Evolutionary conservation across 1,140 invertebrate species (phyloP), one percentile per base, ranked within the genome.

Genomic region (Lerema accius): DNA sequence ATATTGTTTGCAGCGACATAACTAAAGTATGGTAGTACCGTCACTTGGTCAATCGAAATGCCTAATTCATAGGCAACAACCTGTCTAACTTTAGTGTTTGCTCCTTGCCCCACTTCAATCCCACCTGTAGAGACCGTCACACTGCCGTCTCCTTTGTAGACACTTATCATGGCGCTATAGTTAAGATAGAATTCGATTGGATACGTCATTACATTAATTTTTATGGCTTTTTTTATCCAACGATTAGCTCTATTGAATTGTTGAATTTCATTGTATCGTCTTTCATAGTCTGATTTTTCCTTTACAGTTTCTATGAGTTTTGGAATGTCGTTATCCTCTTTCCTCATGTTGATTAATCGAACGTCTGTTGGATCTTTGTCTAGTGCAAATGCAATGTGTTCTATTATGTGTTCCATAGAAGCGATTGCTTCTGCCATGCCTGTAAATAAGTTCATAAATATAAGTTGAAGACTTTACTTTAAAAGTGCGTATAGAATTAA

Each of bases 91-190:
- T n/a, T n/a, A n/a, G n/a, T n/a, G 67, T 94, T 96, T 50, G 96
- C 93, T 0, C 96, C 96, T 91, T 97, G 96, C 4, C 96, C 96
- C 86, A 95, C 95, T 91, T 98, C 96, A 26, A 97, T 93, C 17
- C 96, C 96, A 48, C 94, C 95, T 67, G 96, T 95, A 4, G 93
- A 90, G 7, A 97, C 90, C 0, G 94, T 93, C 0, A 97, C 95
- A 0, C 95, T 95, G 6, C 95, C 96, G 88, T 97, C 96, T 1
- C 91, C 86, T 59, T 94, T 93, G 75, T 95, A 96, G 59, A 97
- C 93, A 0, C 94, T 93, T 0, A 97, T 92, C 35, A 94, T 86
- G 0, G 93, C 93, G 45, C 93, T 92, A 68, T 91, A 95, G 49
- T 93, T 92, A 9, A 93, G 93, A 28, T 86, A 93, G 64, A 86